phyloP scores from a whole-genome alignment of 2,888 invertebrate species.

The Falcaria lacertinaria region DNA sequence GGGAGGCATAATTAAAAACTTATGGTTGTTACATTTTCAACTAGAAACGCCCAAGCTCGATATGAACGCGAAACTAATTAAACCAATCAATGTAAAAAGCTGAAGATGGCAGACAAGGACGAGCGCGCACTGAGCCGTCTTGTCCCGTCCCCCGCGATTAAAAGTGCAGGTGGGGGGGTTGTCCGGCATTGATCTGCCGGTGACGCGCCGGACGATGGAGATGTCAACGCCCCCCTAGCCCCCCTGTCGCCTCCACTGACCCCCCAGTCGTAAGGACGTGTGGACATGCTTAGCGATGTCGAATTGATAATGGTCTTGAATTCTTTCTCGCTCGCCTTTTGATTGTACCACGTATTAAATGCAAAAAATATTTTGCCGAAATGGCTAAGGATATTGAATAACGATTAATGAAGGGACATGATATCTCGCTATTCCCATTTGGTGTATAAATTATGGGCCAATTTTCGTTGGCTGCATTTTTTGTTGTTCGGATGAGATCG shows the following conservation, averaged over 20 bases:
- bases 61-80: neutral
- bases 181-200: slow-evolving; percentile 75
- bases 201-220: slow-evolving; percentile 65
- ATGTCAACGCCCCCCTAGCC: slow-evolving; percentile 42
- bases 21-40: no score
- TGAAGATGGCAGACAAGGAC: slow-evolving; percentile 31
- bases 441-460: no score
- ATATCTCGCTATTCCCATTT: no score
- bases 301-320: slow-evolving; percentile 60
- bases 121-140: slow-evolving; percentile 25
- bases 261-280: slow-evolving; percentile 42
- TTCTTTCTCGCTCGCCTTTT: slow-evolving; percentile 34
- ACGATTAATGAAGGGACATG: no score
- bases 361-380: no score
- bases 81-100: slow-evolving; percentile 8
- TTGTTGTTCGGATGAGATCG: no score
- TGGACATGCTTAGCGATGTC: slow-evolving; percentile 66
- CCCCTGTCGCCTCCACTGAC: slow-evolving; percentile 19
- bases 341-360: neutral
- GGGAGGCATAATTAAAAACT: no score
- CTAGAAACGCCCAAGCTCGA: no score
- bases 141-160: slow-evolving; percentile 45
- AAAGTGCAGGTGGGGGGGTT: slow-evolving; percentile 75
- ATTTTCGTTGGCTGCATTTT: no score
- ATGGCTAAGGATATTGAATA: no score